Evolutionary conservation across 1,140 invertebrate genomes (phyloP), one percentile per base, ranked within the genome.

Genomic region (Elymnias hypermnestra): DNA sequence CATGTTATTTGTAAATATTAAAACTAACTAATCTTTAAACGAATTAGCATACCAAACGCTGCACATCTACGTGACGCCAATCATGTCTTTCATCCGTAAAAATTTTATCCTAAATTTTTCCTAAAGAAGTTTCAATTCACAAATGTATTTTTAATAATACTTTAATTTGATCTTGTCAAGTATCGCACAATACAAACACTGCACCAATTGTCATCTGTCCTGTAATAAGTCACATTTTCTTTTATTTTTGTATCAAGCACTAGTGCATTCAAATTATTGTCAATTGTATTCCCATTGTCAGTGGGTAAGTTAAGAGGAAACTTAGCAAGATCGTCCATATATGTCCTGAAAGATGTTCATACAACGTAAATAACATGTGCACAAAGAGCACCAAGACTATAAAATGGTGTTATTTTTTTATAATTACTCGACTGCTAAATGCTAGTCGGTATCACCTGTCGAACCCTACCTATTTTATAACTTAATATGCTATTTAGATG

Each of bases 241-340:
- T 75, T 74, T 74, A 64, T 68, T 70, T 74, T 64, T 43, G 57
- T 73, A 70, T 70, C 72, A 64, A 61, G 55, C 57, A 53, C 60
- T 39, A 52, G 45, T 59, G 57, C 41, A 49, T 48, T 47, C 43
- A 56, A 61, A 65, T 74, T 70, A 68, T 63, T 67, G 68, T 72
- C 71, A 69, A 41, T 61, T 53, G 40, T 42, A 40, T 37, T 44
- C 40, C 60, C 51, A 69, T 72, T 72, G 65, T 71, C 56, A 58
- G 40, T 42, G 35, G 22, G 47, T 41, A 55, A 57, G 48, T 53
- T 41, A 63, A 43, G 54, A 48, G 54, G 33, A 21, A 44, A 55
- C 40, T 44, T 53, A 40, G 35, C 35, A 15, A 46, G 39, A 47
- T 9, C 39, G 29, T 36, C 42, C 41, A 36, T 44, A 31, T 43